These are phyloP conservation scores for Achroia grisella DNA, from an alignment of 1,140 invertebrate species.

Conservation along the genomic window DNA sequence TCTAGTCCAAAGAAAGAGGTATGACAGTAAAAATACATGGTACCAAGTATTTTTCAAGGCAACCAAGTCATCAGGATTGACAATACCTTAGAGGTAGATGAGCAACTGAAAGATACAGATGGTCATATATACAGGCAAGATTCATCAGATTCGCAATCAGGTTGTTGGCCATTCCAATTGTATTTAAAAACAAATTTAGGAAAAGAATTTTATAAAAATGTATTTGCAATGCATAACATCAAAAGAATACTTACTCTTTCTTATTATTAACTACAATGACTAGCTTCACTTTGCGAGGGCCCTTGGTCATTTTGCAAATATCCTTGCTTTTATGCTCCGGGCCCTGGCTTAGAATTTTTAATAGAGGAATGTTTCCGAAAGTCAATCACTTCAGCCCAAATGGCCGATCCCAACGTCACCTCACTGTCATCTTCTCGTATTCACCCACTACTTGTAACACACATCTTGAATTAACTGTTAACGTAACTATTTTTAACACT, in stretches of 20 bases:
- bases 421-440: constrained; percentile 49
- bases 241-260: constrained; percentile 67
- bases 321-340: constrained; percentile 52
- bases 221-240: not conserved
- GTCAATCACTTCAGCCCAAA: constrained; percentile 40
- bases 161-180: no score
- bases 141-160: no score
- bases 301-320: constrained; percentile 73
- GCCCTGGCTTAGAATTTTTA: constrained; percentile 68
- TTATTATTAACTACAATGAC: constrained; percentile 75
- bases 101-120: no score
- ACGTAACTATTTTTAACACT: constrained; percentile 23
- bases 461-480: constrained; percentile 24
- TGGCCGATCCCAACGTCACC: constrained; percentile 45
- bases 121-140: no score
- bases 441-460: constrained; percentile 35
- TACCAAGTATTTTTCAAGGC: no score
- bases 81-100: no score
- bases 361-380: constrained; percentile 66
- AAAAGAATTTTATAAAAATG: not conserved
- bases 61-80: no score
- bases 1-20: no score
- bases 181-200: no score
- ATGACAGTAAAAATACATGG: no score
- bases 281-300: constrained; percentile 73